Evolutionary conservation across 2,888 invertebrate species (phyloP), one percentile per base, ranked within the genome.

Genomic region (Plemyria rubiginata): DNA sequence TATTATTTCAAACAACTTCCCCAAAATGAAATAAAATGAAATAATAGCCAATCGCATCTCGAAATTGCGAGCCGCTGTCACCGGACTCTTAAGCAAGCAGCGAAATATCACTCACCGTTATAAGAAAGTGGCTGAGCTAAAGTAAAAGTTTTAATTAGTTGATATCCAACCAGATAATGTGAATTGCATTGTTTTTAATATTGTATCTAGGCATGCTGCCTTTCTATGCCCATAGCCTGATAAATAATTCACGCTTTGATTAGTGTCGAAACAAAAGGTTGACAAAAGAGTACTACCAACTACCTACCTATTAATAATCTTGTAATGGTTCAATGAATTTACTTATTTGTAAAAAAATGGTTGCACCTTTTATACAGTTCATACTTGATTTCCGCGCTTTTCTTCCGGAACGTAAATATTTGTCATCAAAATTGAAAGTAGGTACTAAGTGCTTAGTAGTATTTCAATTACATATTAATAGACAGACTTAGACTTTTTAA

Each of bases 141-240:
- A 78, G 81, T 80, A 79, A 82, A 81, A 81, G 79, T 80, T 79
- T 76, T 78, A 81, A 81, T 80, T 77, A 71, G 16, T 65, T 69
- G 66, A 72, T 75, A 73, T 68, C 70, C 62, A 54, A 69, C 67
- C 46, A 70, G 72, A 74, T 74, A 68, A 68, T 67, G 62, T 66
- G 66, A 71, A 66, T 60, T 71, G 68, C 70, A 73, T 77, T 75
- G 71, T 73, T 68, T 68, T 54, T 41, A 11, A 38, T 38, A 8
- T 38, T 38, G 11, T 38, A 11, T 2, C n/a, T 52, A 54, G 57
- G 36, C 57, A 40, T 32, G 52, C 60, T 49, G 36, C 32, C 38
- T 45, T 32, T 32, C 32, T 32, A 32, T 32, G 8, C 1, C 8
- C 32, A 32, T 32, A 32, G 4, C 32, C 32, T n/a, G n/a, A n/a